Evolutionary conservation across 2,797 vertebrate species (phyloP).

Genomic region (Gymnodraco acuticeps): DNA sequence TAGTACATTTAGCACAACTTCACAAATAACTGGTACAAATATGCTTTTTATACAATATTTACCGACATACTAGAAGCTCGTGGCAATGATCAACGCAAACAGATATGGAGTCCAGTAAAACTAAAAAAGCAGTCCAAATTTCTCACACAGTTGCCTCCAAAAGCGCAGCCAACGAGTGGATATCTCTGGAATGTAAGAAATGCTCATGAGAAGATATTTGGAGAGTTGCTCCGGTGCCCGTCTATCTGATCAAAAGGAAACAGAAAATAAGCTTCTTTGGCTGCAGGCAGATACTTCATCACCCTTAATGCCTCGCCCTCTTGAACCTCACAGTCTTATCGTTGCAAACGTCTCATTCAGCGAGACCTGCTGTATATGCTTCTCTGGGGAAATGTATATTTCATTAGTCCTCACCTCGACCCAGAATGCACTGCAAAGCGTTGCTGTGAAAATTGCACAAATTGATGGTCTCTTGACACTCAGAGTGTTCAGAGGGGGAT

Average conservation of each 20-base stretch:
- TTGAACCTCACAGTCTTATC: slow-evolving; percentile 76
- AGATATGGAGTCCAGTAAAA: not conserved
- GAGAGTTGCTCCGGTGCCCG: not conserved
- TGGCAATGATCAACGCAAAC: not conserved
- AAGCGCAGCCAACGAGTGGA: not conserved
- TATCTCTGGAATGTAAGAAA: slow-evolving; percentile 12
- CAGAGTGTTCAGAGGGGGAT: slow-evolving; percentile 40
- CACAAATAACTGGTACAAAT: not conserved
- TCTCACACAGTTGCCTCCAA: not conserved
- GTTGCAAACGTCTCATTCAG: slow-evolving; percentile 59
- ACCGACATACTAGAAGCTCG: not conserved
- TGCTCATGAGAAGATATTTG: slow-evolving; percentile 31
- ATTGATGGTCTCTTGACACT: slow-evolving; percentile 28
- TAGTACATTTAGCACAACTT: too few species aligned
- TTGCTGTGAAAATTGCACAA: slow-evolving; percentile 5
- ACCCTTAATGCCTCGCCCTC: slow-evolving; percentile 73
- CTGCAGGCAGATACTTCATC: slow-evolving; percentile 64
- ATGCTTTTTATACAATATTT: not conserved
- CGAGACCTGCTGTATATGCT: slow-evolving; percentile 46
- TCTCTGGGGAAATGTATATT: slow-evolving; percentile 70
- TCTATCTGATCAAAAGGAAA: slow-evolving; percentile 41
- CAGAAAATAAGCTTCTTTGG: slow-evolving; percentile 25
- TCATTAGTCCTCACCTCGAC: slow-evolving; percentile 23
- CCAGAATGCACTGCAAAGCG: slow-evolving; percentile 34
- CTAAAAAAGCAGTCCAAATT: not conserved